phyloP scores from a whole-genome alignment of 2,797 vertebrate genomes.

The Aeoliscus strigatus region DNA sequence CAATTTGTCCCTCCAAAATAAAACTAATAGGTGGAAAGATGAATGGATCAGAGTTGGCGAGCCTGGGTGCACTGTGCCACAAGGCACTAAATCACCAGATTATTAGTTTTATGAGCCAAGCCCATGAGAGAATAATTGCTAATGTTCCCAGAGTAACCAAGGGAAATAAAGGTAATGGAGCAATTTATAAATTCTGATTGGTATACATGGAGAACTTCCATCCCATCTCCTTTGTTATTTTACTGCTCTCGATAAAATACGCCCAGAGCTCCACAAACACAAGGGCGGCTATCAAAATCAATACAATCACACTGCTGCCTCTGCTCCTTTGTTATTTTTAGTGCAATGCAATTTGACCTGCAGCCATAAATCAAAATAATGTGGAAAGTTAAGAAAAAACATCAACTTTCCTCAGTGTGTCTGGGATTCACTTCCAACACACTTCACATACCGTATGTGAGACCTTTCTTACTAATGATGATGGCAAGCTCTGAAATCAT shows the following conservation, averaged over 20 bases:
- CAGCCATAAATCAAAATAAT: conserved; percentile 75
- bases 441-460: conserved; percentile 15
- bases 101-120: conserved; percentile 82
- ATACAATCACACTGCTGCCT: conserved; percentile 66
- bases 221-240: conserved; percentile 79
- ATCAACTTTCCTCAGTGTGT: conserved; percentile 52
- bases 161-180: conserved; percentile 84
- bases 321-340: conserved; percentile 74
- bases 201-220: conserved; percentile 81
- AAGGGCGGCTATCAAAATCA: conserved; percentile 72
- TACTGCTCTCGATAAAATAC: conserved; percentile 75
- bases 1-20: conserved; percentile 80
- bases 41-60: conserved; percentile 76
- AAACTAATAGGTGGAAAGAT: conserved; percentile 82
- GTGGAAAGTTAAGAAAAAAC: conserved; percentile 45
- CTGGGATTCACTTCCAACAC: conserved; percentile 37
- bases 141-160: conserved; percentile 82
- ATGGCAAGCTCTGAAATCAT: conserved; percentile 4
- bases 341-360: conserved; percentile 55
- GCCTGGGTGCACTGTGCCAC: conserved; percentile 71
- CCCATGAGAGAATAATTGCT: conserved; percentile 84
- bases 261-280: conserved; percentile 71
- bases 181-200: conserved; percentile 86
- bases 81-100: conserved; percentile 82
- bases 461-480: conserved; percentile 13